phyloP scores from a whole-genome alignment of 2,888 invertebrate genomes.

The Nebria salina region DNA sequence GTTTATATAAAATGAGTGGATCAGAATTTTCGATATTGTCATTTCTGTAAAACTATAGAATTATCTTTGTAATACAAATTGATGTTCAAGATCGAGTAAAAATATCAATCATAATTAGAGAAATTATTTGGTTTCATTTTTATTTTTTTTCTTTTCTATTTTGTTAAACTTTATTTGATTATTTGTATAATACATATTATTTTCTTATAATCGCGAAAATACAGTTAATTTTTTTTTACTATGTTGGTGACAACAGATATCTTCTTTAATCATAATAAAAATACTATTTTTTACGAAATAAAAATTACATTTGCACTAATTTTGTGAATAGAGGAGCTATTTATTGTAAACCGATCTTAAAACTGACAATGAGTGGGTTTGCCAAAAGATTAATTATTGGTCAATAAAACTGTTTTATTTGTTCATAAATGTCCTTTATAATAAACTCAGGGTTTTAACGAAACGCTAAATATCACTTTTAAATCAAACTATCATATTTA shows the following conservation, averaged over 20 bases:
- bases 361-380: too few species aligned
- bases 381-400: too few species aligned
- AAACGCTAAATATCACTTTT: too few species aligned
- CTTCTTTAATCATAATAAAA: not conserved
- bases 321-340: not conserved
- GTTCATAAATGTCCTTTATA: too few species aligned
- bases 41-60: not conserved
- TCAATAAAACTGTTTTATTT: too few species aligned
- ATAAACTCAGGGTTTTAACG: too few species aligned
- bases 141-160: too few species aligned
- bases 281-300: not conserved
- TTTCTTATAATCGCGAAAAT: not conserved
- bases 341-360: too few species aligned
- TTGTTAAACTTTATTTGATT: not conserved
- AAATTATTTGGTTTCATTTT: too few species aligned
- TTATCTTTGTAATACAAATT: not conserved
- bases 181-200: not conserved
- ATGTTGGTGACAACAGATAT: not conserved
- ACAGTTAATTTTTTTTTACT: constrained; percentile 10
- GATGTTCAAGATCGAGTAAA: too few species aligned
- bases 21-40: not conserved
- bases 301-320: not conserved
- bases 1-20: not conserved
- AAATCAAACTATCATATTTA: too few species aligned
- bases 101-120: too few species aligned